Evolutionary conservation across 2,113 vertebrate genomes (phyloP).

Genomic region (Pyxicephalus adspersus): DNA sequence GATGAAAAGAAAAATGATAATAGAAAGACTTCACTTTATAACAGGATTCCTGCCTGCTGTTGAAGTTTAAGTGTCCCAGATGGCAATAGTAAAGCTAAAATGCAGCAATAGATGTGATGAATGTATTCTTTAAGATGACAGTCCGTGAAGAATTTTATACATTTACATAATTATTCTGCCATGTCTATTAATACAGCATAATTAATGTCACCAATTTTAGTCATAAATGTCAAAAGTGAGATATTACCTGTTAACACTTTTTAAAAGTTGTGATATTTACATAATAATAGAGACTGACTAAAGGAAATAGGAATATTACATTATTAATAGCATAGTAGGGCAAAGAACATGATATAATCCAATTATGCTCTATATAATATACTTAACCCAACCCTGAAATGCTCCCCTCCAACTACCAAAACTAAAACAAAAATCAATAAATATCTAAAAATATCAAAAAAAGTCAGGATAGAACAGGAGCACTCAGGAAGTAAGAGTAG

Average conservation of each 20-base stretch:
- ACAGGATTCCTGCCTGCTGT: slow-evolving; percentile 19
- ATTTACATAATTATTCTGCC: slow-evolving; percentile 52
- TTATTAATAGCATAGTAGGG: background rate
- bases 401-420: no score
- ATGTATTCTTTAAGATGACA: slow-evolving; percentile 36
- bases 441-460: no score
- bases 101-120: background rate
- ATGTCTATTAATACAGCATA: slow-evolving; percentile 29
- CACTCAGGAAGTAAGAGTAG: no score
- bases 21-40: slow-evolving; percentile 11
- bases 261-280: slow-evolving; percentile 39
- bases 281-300: slow-evolving; percentile 17
- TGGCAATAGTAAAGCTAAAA: slow-evolving; percentile 33
- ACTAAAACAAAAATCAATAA: no score
- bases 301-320: slow-evolving; percentile 11
- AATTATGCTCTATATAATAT: background rate
- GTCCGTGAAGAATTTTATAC: slow-evolving; percentile 20
- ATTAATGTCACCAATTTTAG: slow-evolving; percentile 38
- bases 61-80: slow-evolving; percentile 32
- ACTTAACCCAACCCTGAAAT: no score
- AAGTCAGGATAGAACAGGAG: no score
- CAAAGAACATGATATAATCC: slow-evolving; percentile 4
- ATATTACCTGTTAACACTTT: slow-evolving; percentile 11
- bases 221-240: slow-evolving; percentile 36
- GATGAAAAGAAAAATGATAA: slow-evolving; percentile 14